These are phyloP conservation scores for Phalacrocorax pelagicus DNA, from an alignment of 2,113 vertebrate genomes.

Conservation along the genomic window DNA sequence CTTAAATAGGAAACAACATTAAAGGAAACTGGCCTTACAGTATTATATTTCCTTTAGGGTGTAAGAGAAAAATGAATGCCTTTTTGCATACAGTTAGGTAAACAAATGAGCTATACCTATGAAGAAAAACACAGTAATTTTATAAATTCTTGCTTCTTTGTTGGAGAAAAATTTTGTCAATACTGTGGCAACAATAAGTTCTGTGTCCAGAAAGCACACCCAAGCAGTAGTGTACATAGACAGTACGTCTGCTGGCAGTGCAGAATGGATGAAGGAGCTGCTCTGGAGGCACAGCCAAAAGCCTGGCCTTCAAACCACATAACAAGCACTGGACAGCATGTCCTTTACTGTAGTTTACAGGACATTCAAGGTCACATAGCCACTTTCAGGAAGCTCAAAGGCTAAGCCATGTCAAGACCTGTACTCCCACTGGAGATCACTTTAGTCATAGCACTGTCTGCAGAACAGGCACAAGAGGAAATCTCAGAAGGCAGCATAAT, in stretches of 20 bases:
- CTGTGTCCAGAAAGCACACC: too few relatives aligned
- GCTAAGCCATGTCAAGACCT: background rate
- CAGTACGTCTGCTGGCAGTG: too few relatives aligned
- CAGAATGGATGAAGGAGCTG: background rate
- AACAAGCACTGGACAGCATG: fast-evolving
- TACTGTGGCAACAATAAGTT: background rate
- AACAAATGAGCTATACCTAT: background rate
- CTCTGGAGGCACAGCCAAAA: background rate
- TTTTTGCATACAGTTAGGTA: background rate
- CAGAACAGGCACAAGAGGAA: background rate
- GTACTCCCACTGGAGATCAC: background rate
- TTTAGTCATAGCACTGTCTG: background rate
- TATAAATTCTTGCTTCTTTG: background rate
- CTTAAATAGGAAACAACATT: background rate
- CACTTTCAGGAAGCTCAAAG: background rate
- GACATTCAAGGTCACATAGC: background rate
- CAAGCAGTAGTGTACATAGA: fast-evolving
- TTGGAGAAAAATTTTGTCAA: background rate
- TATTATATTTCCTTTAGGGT: background rate
- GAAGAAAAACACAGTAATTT: background rate
- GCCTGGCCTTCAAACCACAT: background rate
- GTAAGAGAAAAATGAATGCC: background rate
- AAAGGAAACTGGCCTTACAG: background rate
- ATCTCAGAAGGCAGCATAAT: background rate
- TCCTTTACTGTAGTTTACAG: background rate